Evolutionary conservation across 2,797 vertebrate species (phyloP).

Genomic region (Triplophysa yarkandensis): DNA sequence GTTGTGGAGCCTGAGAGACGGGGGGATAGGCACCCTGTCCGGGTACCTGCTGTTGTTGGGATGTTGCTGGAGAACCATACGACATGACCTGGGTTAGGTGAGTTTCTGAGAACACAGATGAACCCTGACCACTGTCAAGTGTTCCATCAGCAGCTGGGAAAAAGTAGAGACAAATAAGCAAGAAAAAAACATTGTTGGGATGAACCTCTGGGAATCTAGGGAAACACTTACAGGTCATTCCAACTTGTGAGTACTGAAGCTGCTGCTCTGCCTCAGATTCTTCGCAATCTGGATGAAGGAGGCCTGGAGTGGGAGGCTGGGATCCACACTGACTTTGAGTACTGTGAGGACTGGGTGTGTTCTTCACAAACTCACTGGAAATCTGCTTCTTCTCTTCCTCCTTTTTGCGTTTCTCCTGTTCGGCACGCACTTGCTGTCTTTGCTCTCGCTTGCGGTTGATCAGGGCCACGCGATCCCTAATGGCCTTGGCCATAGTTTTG

Average conservation of each 20-base stretch:
- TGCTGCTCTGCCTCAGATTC: constrained; percentile 84
- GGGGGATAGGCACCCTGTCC: constrained; percentile 74
- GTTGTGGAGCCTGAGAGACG: constrained; percentile 66
- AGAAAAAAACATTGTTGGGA: background rate
- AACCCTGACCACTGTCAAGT: constrained; percentile 90
- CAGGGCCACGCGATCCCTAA: constrained; percentile 95
- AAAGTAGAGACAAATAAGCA: background rate
- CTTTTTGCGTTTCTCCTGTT: constrained; percentile 88
- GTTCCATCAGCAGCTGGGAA: constrained; percentile 82
- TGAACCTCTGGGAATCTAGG: background rate
- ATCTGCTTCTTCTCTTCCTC: constrained; percentile 81
- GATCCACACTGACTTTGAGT: constrained; percentile 47
- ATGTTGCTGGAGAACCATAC: constrained; percentile 82
- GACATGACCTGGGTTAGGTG: constrained; percentile 87
- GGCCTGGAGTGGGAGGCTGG: constrained; percentile 56
- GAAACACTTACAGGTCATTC: constrained; percentile 25
- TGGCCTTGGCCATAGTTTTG: constrained; percentile 99
- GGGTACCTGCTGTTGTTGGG: constrained; percentile 74
- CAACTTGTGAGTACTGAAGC: constrained; percentile 78
- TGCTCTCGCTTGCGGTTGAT: constrained; percentile 94
- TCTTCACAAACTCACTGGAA: constrained; percentile 71
- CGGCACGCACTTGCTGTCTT: constrained; percentile 89
- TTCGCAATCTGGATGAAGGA: constrained; percentile 80
- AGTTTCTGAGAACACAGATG: constrained; percentile 87
- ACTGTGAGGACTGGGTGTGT: constrained; percentile 42